A percentile compares a stretch with the other conserved stretches of the same genome.
These are phyloP conservation scores for Nasonia giraulti DNA, from an alignment of 1,140 invertebrate species.

Conservation along the genomic window DNA sequence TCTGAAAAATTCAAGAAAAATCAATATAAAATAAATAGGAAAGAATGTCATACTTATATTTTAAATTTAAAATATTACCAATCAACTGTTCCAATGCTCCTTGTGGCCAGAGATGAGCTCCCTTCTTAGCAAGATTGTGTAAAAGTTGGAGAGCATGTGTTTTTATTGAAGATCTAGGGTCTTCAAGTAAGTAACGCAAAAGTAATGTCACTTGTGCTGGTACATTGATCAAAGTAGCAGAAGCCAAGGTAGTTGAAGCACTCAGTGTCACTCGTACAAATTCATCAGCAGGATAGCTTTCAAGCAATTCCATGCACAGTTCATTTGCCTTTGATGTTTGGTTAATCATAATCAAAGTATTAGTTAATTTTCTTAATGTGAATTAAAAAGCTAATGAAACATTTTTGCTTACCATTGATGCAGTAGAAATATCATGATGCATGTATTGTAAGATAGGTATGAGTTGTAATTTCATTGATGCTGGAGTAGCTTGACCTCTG, in stretches of 20 bases:
- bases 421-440: conserved; percentile 92
- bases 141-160: conserved; percentile 84
- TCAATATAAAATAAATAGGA: conserved; percentile 31
- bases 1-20: conserved; percentile 58
- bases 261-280: conserved; percentile 91
- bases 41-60: conserved; percentile 17
- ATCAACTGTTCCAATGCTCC: conserved; percentile 81
- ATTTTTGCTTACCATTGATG: conserved; percentile 81
- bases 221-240: conserved; percentile 91
- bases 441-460: conserved; percentile 95
- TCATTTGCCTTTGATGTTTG: conserved; percentile 76
- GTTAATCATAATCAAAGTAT: conserved; percentile 32
- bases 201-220: conserved; percentile 86
- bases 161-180: conserved; percentile 83
- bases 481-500: conserved; percentile 90
- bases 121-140: conserved; percentile 82
- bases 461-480: conserved; percentile 92
- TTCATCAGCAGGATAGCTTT: conserved; percentile 90
- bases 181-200: conserved; percentile 75
- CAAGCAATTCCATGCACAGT: conserved; percentile 87
- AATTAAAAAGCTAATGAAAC: background rate
- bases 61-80: conserved; percentile 55
- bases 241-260: conserved; percentile 90
- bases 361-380: conserved; percentile 22
- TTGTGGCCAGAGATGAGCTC: conserved; percentile 88